These are phyloP conservation scores for Poeciliopsis infans DNA, from an alignment of 2,797 vertebrate species.

Conservation along the genomic window DNA sequence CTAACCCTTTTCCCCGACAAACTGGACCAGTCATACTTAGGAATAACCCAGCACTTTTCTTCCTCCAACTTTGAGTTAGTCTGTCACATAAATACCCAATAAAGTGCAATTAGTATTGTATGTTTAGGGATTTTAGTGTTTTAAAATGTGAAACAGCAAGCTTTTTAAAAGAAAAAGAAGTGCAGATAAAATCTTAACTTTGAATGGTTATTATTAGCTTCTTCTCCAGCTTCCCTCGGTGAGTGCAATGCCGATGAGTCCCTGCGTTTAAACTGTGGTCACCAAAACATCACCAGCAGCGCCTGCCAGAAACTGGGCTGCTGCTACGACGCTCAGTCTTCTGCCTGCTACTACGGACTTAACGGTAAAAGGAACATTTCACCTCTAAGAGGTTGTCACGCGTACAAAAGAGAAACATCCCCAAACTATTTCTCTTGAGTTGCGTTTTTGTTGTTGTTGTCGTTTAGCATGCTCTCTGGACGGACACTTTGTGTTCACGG, in stretches of 20 bases:
- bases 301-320: constrained; percentile 68
- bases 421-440: neutral
- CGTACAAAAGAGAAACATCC: neutral
- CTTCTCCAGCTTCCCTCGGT: constrained; percentile 43
- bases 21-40: neutral
- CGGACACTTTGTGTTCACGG: constrained; percentile 76
- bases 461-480: constrained; percentile 75
- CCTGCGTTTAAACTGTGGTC: constrained; percentile 65
- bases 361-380: constrained; percentile 51
- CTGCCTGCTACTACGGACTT: constrained; percentile 71
- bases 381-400: neutral
- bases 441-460: neutral
- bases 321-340: constrained; percentile 59
- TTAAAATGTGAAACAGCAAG: neutral
- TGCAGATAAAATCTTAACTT: neutral
- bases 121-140: neutral
- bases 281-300: constrained; percentile 29
- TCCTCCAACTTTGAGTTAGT: neutral
- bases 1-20: neutral
- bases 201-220: neutral
- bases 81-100: neutral
- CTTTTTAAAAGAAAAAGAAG: too few species aligned
- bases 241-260: constrained; percentile 47
- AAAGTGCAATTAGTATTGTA: neutral
- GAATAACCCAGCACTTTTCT: neutral